Base-by-base conservation (phyloP, 2,797 vertebrate species). In the Enteromius viviparus region DNA sequence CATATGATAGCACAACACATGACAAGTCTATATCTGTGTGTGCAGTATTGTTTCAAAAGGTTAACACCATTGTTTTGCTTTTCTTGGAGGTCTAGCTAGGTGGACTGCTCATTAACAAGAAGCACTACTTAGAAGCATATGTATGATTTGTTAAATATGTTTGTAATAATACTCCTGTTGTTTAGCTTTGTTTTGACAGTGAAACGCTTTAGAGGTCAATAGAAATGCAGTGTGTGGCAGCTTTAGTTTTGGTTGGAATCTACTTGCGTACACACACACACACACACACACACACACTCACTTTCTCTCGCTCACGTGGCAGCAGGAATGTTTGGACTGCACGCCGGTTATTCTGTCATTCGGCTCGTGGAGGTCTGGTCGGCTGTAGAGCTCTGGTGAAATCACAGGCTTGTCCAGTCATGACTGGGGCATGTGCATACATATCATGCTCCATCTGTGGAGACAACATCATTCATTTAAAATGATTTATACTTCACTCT, bases 271-370 rank as follows among this genome's bases (percentile, higher is more conserved):
- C 53, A 45, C 34, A 62, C 66, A 55, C n/a, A n/a, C n/a, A n/a
- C n/a, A n/a, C 49, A 62, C 66, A 55, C 49, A 49, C 21, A 58
- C 37, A 42, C 42, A 42, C 42, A 51, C 55, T 5, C 40, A 53
- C 53, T 58, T 17, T 55, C 21, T 70, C 49, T 80, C 10, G 6
- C 53, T 49, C 45, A 34, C 69, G n/a, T 15, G 17, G 47, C 34
- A 11, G 47, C n/a, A 82, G 60, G 71, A 82, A 82, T 76, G 62
- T 9, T 66, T 53, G 60, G 71, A 76, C 47, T 21, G 49, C 47
- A 32, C 8, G n/a, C 15, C 3, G 34, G 72, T 68, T 58, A 82
- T 14, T 55, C 60, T 75, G 60, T 82, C 62, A 82, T 76, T 68
- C 1, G 7, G 23, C 32, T 82, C 4, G 17, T 55, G 47, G 47